Base-by-base conservation (phyloP, 2,113 vertebrate species). In the Callaeas wilsoni region DNA sequence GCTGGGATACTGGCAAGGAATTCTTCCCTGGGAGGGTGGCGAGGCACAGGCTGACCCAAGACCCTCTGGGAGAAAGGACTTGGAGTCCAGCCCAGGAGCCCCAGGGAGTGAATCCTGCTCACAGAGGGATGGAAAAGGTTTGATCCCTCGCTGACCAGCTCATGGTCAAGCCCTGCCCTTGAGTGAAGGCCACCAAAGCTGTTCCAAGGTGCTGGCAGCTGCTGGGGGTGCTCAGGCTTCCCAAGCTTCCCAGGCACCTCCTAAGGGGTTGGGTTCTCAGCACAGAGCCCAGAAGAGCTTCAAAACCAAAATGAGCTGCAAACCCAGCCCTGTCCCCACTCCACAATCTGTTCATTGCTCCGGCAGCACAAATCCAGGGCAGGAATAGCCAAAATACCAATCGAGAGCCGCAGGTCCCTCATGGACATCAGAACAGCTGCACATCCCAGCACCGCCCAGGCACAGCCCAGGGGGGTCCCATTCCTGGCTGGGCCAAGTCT, bases 21-120 rank as follows among this genome's bases (percentile, higher is more conserved):
- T 76, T 18, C 0, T 25, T 64, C 10, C 25, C 42, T 1, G 1
- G 4, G 29, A 39, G 9, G n/a, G 16, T 41, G 47, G 13, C 2
- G 29, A 63, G 33, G 27, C 27, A 41, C n/a, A 29, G 42, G 62
- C 1, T 20, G 10, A 6, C 9, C 57, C 41, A 2, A 0, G 14
- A 27, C 9, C 4, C 32, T 23, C 12, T 12, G 23, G 15, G 39
- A 50, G 22, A 26, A 21, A 30, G 37, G 32, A 22, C 3, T 15
- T 10, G 35, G 49, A n/a, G 60, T 19, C 30, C 25, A 75, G 60
- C 42, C 41, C 49, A 16, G 41, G 14, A 74, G 68, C 15, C 27
- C 23, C 52, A 67, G 70, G 39, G n/a, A 55, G 22, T 17, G 33
- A 14, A 29, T 63, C 49, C 68, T 46, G 29, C 50, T 41, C 30